These are phyloP conservation scores for Pammene fasciana DNA, from an alignment of 2,888 invertebrate species.

Conservation along the genomic window DNA sequence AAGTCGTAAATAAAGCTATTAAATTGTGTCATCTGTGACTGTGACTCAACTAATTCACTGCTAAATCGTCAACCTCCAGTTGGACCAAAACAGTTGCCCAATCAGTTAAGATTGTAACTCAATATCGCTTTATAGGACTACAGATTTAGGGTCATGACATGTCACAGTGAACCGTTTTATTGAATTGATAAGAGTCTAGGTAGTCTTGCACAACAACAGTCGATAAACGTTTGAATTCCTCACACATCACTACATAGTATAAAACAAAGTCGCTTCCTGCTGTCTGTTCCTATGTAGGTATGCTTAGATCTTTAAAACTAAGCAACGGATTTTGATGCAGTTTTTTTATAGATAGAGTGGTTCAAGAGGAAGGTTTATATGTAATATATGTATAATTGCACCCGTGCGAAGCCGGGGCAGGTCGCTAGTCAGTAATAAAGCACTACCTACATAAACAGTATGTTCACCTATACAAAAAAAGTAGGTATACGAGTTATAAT, in stretches of 20 bases:
- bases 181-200: not conserved
- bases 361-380: no score
- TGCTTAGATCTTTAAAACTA: no score
- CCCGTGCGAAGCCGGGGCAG: no score
- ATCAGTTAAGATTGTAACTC: slow-evolving; percentile 31
- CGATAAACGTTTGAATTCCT: not conserved
- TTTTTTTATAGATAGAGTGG: no score
- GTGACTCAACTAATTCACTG: slow-evolving; percentile 57
- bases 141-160: slow-evolving; percentile 14
- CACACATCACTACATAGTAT: no score
- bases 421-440: no score
- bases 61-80: slow-evolving; percentile 43
- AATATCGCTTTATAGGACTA: slow-evolving; percentile 24
- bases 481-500: not conserved
- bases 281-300: no score
- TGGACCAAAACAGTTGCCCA: slow-evolving; percentile 20
- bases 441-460: no score
- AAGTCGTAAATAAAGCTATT: slow-evolving; percentile 43
- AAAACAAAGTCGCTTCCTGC: no score
- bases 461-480: no score
- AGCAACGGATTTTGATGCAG: no score
- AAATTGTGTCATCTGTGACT: slow-evolving; percentile 51
- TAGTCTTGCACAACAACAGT: slow-evolving; percentile 12
- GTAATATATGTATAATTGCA: no score
- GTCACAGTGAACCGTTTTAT: slow-evolving; percentile 10